phyloP scores from a whole-genome alignment of 2,113 vertebrate species.

The Chloropsis hardwickii region DNA sequence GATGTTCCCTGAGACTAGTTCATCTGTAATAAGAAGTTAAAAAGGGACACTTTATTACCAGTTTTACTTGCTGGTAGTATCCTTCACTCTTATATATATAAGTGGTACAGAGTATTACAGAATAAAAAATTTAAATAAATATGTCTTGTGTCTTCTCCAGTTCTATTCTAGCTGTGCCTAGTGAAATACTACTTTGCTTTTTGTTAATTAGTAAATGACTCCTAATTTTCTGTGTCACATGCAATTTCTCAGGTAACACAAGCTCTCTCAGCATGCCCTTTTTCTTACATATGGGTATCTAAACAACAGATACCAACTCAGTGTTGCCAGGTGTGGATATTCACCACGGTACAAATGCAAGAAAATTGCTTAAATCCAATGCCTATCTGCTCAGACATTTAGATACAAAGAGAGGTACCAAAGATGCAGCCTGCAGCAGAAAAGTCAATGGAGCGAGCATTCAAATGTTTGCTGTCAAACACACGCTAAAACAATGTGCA shows the following conservation, averaged over 20 bases:
- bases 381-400: not conserved
- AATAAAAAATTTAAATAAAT: not conserved
- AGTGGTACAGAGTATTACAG: not conserved
- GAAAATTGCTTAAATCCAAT: not conserved
- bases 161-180: not conserved
- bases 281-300: not conserved
- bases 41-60: not conserved
- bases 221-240: not conserved
- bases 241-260: not conserved
- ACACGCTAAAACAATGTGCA: not conserved
- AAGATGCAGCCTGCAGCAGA: not conserved
- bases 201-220: not conserved
- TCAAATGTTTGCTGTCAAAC: not conserved
- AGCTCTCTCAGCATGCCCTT: not conserved
- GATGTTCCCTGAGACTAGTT: not conserved
- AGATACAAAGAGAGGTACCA: not conserved
- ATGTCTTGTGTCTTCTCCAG: not conserved
- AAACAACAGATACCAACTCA: not conserved
- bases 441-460: fast-evolving
- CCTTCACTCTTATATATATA: not conserved
- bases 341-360: not conserved
- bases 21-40: not conserved
- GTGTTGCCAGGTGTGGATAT: not conserved
- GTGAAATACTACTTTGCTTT: not conserved
- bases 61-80: not conserved